Evolutionary conservation across 2,888 invertebrate genomes (phyloP).

Genomic region (Dasypogon diadema): DNA sequence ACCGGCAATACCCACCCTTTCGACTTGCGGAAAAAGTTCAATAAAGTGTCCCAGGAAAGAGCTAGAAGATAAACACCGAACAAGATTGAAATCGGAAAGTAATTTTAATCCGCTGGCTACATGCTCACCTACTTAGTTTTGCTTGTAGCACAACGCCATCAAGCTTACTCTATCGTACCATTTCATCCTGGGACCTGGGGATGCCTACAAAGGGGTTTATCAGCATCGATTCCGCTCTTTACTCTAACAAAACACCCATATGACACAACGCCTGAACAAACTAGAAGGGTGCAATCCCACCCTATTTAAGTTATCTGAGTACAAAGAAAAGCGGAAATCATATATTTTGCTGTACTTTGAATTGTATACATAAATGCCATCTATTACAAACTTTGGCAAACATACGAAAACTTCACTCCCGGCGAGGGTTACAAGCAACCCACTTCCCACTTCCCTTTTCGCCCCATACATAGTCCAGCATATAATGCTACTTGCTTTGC

Average conservation of each 20-base stretch:
- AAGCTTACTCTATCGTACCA: slow-evolving; percentile 6
- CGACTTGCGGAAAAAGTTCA: slow-evolving; percentile 26
- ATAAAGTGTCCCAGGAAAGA: slow-evolving; percentile 41
- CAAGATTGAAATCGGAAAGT: slow-evolving; percentile 47
- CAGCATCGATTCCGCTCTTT: neutral
- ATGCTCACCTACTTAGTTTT: slow-evolving; percentile 19
- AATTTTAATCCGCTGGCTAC: slow-evolving; percentile 49
- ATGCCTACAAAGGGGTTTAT: neutral
- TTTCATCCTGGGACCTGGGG: too few species aligned
- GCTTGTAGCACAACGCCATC: slow-evolving; percentile 19
- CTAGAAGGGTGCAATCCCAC: slow-evolving; percentile 44
- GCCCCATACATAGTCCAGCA: slow-evolving; percentile 16
- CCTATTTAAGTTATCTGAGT: slow-evolving; percentile 43
- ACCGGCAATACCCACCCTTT: neutral
- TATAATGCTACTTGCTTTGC: too few species aligned
- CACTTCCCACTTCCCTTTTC: neutral
- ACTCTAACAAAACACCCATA: neutral
- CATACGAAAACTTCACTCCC: slow-evolving; percentile 53
- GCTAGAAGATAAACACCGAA: slow-evolving; percentile 42
- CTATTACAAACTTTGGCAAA: slow-evolving; percentile 56
- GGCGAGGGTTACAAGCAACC: slow-evolving; percentile 41
- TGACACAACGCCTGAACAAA: neutral
- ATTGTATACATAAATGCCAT: slow-evolving; percentile 55
- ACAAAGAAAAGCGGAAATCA: slow-evolving; percentile 53
- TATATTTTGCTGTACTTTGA: slow-evolving; percentile 36